These are phyloP conservation scores for Meloidogyne hapla DNA, from an alignment of 1,140 invertebrate genomes.

Conservation along the genomic window DNA sequence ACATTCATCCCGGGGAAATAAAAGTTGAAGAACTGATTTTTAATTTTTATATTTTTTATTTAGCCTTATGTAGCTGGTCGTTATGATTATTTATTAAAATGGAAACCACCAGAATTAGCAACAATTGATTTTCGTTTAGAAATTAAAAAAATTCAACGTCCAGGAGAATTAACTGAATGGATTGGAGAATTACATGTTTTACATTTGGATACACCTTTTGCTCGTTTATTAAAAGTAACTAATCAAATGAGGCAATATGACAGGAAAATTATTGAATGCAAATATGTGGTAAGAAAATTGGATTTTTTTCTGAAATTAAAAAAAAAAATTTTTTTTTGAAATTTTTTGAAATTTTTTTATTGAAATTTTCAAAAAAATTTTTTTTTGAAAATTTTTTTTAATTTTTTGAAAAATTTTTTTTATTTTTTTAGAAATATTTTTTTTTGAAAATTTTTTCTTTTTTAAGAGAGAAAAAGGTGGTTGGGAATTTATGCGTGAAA, in stretches of 20 bases:
- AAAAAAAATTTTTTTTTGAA: no score
- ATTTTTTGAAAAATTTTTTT: no score
- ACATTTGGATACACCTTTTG: constrained; percentile 53
- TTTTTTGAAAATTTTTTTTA: no score
- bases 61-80: constrained; percentile 80
- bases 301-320: no score
- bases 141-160: constrained; percentile 73
- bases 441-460: no score
- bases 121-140: constrained; percentile 91
- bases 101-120: constrained; percentile 90
- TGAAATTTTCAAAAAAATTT: not conserved
- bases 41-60: constrained; percentile 44
- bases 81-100: constrained; percentile 85
- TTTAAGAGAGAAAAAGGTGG: constrained; percentile 64
- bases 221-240: constrained; percentile 72
- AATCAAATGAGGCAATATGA: constrained; percentile 78
- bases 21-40: not conserved
- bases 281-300: constrained; percentile 66
- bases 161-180: constrained; percentile 70
- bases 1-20: no score
- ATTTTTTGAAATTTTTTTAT: constrained; percentile 33
- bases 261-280: constrained; percentile 95
- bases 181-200: constrained; percentile 58
- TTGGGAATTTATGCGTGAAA: constrained; percentile 92
- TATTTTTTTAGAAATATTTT: no score